A percentile compares a stretch with the other conserved stretches of the same genome.
Evolutionary conservation across 2,113 vertebrate genomes (phyloP).

Genomic region (Tapirus terrestris): DNA sequence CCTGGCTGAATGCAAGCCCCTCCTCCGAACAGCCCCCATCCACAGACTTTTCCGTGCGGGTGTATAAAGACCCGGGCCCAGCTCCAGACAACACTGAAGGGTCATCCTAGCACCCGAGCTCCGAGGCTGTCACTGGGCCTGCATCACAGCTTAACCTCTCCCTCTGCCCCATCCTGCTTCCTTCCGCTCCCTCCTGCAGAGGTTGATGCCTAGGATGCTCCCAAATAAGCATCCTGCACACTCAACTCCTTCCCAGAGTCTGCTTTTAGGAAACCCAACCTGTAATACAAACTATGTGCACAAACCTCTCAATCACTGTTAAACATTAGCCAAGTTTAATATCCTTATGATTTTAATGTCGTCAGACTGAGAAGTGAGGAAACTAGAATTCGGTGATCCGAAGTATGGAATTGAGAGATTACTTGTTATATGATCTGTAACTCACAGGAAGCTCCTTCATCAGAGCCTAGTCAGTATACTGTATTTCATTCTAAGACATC

Average conservation of each 20-base stretch:
- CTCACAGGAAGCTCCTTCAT: neutral
- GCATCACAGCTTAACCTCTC: neutral
- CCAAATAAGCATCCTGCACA: neutral
- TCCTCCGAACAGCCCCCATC: neutral
- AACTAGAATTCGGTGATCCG: neutral
- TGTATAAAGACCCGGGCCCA: neutral
- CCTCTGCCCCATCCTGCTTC: neutral
- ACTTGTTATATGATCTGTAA: neutral
- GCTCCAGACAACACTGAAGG: neutral
- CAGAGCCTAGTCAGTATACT: neutral
- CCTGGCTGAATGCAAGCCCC: neutral
- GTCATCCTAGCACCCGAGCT: neutral
- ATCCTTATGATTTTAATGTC: neutral
- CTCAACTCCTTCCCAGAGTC: neutral
- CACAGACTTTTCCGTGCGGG: neutral
- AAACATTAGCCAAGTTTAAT: neutral
- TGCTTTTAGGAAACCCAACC: neutral
- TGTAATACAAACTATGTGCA: neutral
- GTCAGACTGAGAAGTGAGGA: neutral
- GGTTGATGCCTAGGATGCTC: fast-evolving
- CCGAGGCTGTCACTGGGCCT: neutral
- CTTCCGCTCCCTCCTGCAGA: neutral
- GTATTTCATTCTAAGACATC: neutral
- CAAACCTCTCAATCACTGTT: neutral
- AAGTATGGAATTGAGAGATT: neutral